Evolutionary conservation across 2,113 vertebrate species (phyloP), one percentile per base, ranked within the genome.

Genomic region (Cinclus mexicanus): DNA sequence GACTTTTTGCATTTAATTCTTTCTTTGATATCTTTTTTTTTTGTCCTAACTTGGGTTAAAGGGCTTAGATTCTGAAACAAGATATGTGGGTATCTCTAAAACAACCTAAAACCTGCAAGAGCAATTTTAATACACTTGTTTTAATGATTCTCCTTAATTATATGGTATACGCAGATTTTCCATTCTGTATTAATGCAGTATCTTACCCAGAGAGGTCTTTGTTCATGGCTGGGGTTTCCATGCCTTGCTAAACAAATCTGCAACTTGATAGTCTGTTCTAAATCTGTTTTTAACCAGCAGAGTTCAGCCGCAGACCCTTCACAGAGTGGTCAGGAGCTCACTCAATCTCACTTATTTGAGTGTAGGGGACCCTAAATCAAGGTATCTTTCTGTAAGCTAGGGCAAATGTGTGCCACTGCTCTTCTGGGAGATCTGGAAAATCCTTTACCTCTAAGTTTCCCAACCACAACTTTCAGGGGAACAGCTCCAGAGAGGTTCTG

Each of bases 11-110:
- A 31, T 92, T 83, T 90, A 79, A 61, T 76, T 83, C 41, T 52
- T 68, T 44, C 86, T 76, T 83, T 90, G 63, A 59, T n/a, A 69
- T 53, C 16, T 91, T 47, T 75, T 72, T 83, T 84, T 87, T 86
- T 82, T 85, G 37, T 33, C n/a, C 63, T 49, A 64, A 33, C 14
- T 79, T 64, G 31, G 41, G 17, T 24, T 82, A 59, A 75, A 68
- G 31, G 26, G 41, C 52, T 91, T 87, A 57, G n/a, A 41, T 87
- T 87, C 52, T 10, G 17, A 79, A 91, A 74, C 6, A 24, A 50
- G 29, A 5, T 61, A 14, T 18, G 7, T 65, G 26, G 5, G 2
- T 46, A 75, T 41, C 39, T 75, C 42, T 75, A 75, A 76, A 89
- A 9, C 25, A 95, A 64, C 22, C 17, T 69, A 49, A 70, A 35